A percentile compares a stretch with the other conserved stretches of the same genome.
phyloP scores from a whole-genome alignment of 2,888 invertebrate genomes.

The Conchocele bisecta region DNA sequence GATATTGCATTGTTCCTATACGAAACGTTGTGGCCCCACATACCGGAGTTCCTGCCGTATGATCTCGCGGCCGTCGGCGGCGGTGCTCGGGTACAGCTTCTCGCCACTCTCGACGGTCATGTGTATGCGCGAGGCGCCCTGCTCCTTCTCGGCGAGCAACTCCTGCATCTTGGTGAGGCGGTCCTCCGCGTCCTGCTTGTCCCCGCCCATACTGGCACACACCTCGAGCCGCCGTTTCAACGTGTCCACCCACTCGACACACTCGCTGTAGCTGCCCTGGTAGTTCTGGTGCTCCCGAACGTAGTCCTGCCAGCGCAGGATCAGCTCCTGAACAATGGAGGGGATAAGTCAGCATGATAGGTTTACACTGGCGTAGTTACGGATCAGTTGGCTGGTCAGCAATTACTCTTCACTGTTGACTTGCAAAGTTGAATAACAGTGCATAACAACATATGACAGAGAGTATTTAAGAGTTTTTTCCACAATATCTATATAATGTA shows the following conservation, averaged over 20 bases:
- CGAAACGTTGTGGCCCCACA: too few species aligned
- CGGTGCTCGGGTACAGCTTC: slow-evolving; percentile 92
- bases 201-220: slow-evolving; percentile 87
- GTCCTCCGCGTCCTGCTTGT: slow-evolving; percentile 88
- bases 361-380: too few species aligned
- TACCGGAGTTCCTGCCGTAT: slow-evolving; percentile 89
- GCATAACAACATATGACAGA: not conserved
- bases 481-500: too few species aligned
- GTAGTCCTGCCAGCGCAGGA: slow-evolving; percentile 69
- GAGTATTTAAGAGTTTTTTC: not conserved
- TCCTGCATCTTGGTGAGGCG: slow-evolving; percentile 84
- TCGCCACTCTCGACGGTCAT: slow-evolving; percentile 94
- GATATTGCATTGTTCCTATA: too few species aligned
- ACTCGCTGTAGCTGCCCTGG: slow-evolving; percentile 66
- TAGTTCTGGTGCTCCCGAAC: slow-evolving; percentile 71
- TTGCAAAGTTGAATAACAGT: too few species aligned
- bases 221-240: slow-evolving; percentile 69
- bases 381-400: too few species aligned
- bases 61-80: slow-evolving; percentile 92
- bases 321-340: slow-evolving; percentile 66
- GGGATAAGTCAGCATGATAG: not conserved
- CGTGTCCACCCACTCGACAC: slow-evolving; percentile 72
- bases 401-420: too few species aligned
- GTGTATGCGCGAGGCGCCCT: slow-evolving; percentile 90
- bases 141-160: slow-evolving; percentile 90